Percentiles rank a stretch among this genome's conserved stretches.
Conservation (phyloP, 2,113 vertebrate genomes). For the Psephotus haematonotus region DNA sequence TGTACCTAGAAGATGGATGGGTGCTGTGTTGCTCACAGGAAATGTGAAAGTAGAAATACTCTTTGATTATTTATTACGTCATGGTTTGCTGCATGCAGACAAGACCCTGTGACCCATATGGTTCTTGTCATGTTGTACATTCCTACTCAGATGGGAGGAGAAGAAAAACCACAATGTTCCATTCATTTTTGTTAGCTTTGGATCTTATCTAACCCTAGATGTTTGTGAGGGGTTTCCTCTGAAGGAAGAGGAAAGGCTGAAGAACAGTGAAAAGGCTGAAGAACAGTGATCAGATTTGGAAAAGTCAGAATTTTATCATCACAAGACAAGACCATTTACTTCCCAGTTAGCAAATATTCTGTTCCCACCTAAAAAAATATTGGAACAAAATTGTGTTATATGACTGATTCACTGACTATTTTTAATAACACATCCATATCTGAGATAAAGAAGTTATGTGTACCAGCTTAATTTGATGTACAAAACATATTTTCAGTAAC, state of each 20-base stretch:
- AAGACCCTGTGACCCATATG: not conserved
- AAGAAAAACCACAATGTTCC: not conserved
- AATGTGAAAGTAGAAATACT: not conserved
- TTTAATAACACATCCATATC: not conserved
- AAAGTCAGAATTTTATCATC: not conserved
- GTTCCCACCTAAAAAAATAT: not conserved
- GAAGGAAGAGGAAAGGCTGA: too few relatives aligned
- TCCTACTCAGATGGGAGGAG: not conserved
- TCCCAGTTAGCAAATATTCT: not conserved
- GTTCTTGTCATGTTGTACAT: not conserved
- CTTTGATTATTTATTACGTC: not conserved
- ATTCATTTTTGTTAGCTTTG: not conserved
- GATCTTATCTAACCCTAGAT: not conserved
- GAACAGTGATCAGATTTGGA: not conserved
- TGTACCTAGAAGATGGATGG: not conserved
- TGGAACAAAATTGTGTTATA: not conserved
- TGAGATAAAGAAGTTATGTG: not conserved
- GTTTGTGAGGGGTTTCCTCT: not conserved
- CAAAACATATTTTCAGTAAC: not conserved
- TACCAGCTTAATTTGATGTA: not conserved
- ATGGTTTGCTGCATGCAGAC: not conserved
- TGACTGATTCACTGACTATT: not conserved
- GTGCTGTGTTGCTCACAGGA: not conserved
- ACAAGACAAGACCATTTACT: not conserved
- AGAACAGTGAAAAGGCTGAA: not conserved